These are phyloP conservation scores for Equus quagga DNA, from an alignment of 2,113 vertebrate genomes.

Conservation along the genomic window DNA sequence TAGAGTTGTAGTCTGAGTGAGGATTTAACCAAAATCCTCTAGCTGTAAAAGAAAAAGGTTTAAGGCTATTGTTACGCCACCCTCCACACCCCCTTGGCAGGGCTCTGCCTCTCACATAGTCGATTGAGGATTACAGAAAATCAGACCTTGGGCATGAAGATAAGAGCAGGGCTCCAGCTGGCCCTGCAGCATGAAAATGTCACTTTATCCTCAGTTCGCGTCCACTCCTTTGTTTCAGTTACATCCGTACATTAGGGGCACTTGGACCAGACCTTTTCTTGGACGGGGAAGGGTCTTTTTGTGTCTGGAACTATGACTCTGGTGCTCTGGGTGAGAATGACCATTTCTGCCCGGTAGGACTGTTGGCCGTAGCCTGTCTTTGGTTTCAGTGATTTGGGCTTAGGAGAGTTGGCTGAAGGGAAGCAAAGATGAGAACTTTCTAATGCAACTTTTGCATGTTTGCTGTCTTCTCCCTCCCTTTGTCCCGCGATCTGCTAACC, in stretches of 20 bases:
- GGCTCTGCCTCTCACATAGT: neutral
- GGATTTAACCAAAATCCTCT: neutral
- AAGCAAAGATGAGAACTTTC: slow-evolving; percentile 38
- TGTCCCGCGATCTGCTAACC: slow-evolving; percentile 71
- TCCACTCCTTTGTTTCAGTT: neutral
- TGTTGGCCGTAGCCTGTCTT: neutral
- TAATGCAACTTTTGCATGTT: neutral
- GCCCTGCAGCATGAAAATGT: neutral
- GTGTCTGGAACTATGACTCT: neutral
- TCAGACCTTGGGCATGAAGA: neutral
- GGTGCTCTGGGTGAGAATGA: neutral
- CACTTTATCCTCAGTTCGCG: neutral
- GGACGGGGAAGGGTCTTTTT: neutral
- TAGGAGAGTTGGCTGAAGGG: neutral
- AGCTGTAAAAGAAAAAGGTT: neutral
- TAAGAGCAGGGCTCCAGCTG: neutral
- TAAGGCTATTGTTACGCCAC: neutral
- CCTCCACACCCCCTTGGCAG: neutral
- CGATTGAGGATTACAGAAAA: neutral
- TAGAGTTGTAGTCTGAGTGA: neutral
- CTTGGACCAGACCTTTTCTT: neutral
- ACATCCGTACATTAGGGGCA: neutral
- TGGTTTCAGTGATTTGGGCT: neutral
- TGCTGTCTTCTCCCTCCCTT: slow-evolving; percentile 36
- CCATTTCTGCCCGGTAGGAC: neutral